Evolutionary conservation across 2,113 vertebrate species (phyloP), one percentile per base, ranked within the genome.

Genomic region (Chaetodon trifascialis): DNA sequence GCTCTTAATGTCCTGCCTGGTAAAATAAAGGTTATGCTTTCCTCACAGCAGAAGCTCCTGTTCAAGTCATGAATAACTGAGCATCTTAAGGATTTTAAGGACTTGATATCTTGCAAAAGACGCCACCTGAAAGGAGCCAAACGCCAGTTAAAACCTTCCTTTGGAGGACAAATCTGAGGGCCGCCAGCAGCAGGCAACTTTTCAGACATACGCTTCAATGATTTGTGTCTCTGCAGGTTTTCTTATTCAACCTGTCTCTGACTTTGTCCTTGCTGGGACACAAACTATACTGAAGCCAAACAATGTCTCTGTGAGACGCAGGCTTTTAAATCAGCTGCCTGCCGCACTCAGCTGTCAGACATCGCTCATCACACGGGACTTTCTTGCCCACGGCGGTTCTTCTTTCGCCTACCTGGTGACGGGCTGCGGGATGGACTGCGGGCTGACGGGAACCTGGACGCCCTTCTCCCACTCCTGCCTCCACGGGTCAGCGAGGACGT

Each of bases 381-480:
- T 55, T 30, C 30, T 58, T 0, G 12, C 9, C 21, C 5, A n/a
- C n/a, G n/a, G n/a, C n/a, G n/a, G n/a, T 11, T 4, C 7, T 2
- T 12, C 10, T 7, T 1, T 0, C 3, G 30, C 36, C n/a, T 96
- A 99, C 98, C 97, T 97, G 94, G 97, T 95, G 84, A 95, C 92
- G 0, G 97, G 96, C 88, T 97, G 95, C 0, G 97, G 98, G 85
- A 99, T 96, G 92, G 97, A 96, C 87, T 97, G 96, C 0, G 97
- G 97, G 92, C 97, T 99, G 94, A 99, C 98, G 1, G 98, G 98
- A 73, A 99, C 98, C 95, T 99, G 98, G 76, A 99, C 98, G 1
- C 98, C 98, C 85, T 99, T 98, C 92, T 99, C 98, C 98, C 98
- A 99, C 84, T 99, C 98, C 95, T 99, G 98, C 82, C 98, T 96